A percentile compares a stretch with the other conserved stretches of the same genome.
These are phyloP conservation scores for Speoplatyrhinus poulsoni DNA, from an alignment of 2,113 vertebrate genomes.

Conservation along the genomic window DNA sequence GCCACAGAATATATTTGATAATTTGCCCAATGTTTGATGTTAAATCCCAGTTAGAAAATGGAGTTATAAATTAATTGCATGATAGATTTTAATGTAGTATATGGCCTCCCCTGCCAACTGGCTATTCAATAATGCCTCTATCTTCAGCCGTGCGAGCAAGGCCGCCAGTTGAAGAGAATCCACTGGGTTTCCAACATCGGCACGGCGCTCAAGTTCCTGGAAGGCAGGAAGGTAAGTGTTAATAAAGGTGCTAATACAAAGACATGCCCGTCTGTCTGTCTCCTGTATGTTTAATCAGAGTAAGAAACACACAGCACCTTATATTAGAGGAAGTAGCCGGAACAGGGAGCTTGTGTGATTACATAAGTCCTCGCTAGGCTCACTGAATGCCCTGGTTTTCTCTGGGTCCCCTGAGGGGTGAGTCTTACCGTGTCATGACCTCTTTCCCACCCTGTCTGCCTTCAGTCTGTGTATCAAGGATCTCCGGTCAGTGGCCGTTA, in stretches of 20 bases:
- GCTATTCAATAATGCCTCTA: conserved; percentile 4
- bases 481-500: conserved; percentile 88
- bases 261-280: background rate
- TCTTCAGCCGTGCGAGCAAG: conserved; percentile 90
- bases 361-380: conserved; percentile 46
- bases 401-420: conserved; percentile 41
- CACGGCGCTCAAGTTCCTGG: conserved; percentile 92
- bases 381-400: conserved; percentile 47
- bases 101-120: background rate
- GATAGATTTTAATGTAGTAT: conserved; percentile 1
- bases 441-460: conserved; percentile 64
- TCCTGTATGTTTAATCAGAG: background rate
- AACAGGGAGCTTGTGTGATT: conserved; percentile 37
- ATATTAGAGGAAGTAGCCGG: conserved; percentile 27
- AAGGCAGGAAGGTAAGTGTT: conserved; percentile 90
- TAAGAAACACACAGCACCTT: background rate
- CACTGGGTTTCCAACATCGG: conserved; percentile 97
- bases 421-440: conserved; percentile 59
- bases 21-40: background rate
- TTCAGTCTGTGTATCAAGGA: conserved; percentile 93
- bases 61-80: background rate
- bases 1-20: background rate
- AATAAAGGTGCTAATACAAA: background rate
- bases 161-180: conserved; percentile 91
- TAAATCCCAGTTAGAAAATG: background rate